Evolutionary conservation across 1,140 invertebrate genomes (phyloP).

Genomic region (Bombus sibiricus): DNA sequence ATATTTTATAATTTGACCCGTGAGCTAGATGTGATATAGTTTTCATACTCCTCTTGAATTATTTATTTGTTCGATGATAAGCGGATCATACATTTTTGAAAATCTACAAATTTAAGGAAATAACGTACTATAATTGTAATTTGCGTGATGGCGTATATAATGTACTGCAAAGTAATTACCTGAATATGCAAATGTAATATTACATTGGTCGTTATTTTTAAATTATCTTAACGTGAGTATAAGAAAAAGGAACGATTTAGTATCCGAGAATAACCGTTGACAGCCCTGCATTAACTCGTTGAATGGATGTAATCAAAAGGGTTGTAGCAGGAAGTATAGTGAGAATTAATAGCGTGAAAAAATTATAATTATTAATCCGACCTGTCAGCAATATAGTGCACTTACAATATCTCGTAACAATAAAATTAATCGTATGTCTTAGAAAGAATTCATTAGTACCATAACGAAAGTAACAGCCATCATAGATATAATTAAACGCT

Average conservation of each 20-base stretch:
- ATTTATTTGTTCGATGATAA: not conserved
- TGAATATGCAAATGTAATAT: not conserved
- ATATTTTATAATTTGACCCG: not conserved
- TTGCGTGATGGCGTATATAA: too few relatives aligned
- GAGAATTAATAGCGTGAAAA: slow-evolving; percentile 6
- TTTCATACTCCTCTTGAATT: not conserved
- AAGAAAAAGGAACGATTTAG: not conserved
- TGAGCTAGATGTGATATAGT: not conserved
- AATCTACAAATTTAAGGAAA: too few relatives aligned
- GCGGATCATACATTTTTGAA: too few relatives aligned
- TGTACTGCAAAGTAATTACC: not conserved
- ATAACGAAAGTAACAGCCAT: not conserved
- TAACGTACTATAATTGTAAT: too few relatives aligned
- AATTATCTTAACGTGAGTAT: not conserved
- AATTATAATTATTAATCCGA: slow-evolving; percentile 1
- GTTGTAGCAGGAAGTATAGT: not conserved
- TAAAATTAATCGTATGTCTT: not conserved
- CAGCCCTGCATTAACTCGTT: not conserved
- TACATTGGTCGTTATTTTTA: not conserved
- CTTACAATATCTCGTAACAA: not conserved
- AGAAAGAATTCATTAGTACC: not conserved
- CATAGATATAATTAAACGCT: not conserved
- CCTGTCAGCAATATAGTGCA: not conserved
- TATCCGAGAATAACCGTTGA: slow-evolving; percentile 1
- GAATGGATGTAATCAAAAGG: not conserved